phyloP scores from a whole-genome alignment of 30 jellyfish, hydroid and myxozoan genomes.

The Aurelia aurita region DNA sequence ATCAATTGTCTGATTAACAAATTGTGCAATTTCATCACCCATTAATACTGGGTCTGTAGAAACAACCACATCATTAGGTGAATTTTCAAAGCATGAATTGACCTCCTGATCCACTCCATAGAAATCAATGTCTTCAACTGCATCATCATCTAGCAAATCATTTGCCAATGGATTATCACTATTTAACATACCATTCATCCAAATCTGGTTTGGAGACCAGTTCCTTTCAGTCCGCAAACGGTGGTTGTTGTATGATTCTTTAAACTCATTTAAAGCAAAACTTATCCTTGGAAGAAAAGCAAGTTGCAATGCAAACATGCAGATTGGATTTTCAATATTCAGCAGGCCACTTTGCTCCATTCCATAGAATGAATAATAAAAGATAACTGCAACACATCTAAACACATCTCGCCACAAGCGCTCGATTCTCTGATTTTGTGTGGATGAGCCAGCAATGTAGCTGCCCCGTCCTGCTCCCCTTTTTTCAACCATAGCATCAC shows the following conservation, averaged over 20 bases:
- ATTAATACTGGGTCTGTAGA: not conserved
- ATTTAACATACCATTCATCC: constrained; percentile 18
- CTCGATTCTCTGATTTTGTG: not conserved
- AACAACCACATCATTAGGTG: constrained; percentile 1
- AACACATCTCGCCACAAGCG: too few species aligned
- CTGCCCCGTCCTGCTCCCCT: constrained; percentile 61
- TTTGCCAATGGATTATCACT: not conserved
- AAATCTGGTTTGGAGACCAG: constrained; percentile 27
- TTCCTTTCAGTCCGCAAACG: constrained; percentile 31
- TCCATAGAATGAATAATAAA: too few species aligned
- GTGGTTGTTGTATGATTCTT: constrained; percentile 23
- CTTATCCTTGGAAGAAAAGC: too few species aligned
- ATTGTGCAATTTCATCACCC: constrained; percentile 14
- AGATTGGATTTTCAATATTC: too few species aligned
- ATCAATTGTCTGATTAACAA: constrained; percentile 20
- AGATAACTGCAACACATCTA: too few species aligned
- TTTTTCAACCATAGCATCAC: constrained; percentile 44
- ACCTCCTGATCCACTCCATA: constrained; percentile 15
- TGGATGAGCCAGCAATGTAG: constrained; percentile 37
- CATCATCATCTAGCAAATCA: constrained; percentile 12
- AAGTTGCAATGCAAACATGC: too few species aligned
- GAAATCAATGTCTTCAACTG: not conserved
- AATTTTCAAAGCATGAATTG: not conserved
- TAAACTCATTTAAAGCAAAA: too few species aligned
- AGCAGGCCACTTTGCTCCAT: too few species aligned